Evolutionary conservation across 2,797 vertebrate species (phyloP).

Genomic region (Pangasius macronema): DNA sequence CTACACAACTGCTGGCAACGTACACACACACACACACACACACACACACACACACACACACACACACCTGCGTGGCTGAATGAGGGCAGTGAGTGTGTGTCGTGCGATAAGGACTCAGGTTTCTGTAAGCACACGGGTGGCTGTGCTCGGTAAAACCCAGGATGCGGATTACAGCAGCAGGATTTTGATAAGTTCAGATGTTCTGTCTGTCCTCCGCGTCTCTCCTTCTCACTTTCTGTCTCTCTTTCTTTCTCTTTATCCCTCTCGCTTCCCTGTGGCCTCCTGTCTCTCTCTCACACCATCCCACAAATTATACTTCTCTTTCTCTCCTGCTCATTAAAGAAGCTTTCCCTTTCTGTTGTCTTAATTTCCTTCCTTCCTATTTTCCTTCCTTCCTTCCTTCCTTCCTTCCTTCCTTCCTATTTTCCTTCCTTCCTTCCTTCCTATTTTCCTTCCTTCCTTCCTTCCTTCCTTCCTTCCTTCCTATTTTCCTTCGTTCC

Average conservation of each 20-base stretch:
- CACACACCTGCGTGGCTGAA: constrained; percentile 5
- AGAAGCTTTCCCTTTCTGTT: not conserved
- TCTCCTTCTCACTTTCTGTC: constrained; percentile 44
- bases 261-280: not conserved
- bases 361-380: not conserved
- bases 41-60: constrained; percentile 6
- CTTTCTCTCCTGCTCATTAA: not conserved
- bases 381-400: not conserved
- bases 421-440: too few relatives aligned
- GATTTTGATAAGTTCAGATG: constrained; percentile 73
- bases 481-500: too few relatives aligned
- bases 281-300: constrained; percentile 42
- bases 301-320: not conserved
- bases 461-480: not conserved
- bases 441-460: too few relatives aligned
- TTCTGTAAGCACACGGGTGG: constrained; percentile 59
- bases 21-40: constrained; percentile 8
- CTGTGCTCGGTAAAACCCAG: constrained; percentile 68
- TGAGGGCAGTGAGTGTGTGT: constrained; percentile 30
- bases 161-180: constrained; percentile 74
- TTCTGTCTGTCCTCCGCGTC: constrained; percentile 55
- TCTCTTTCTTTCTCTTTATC: constrained; percentile 51
- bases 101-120: constrained; percentile 49
- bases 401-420: not conserved
- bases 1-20: constrained; percentile 3